Evolutionary conservation across 1,140 invertebrate species (phyloP), one percentile per base, ranked within the genome.

Genomic region (Macrostomum lignano): DNA sequence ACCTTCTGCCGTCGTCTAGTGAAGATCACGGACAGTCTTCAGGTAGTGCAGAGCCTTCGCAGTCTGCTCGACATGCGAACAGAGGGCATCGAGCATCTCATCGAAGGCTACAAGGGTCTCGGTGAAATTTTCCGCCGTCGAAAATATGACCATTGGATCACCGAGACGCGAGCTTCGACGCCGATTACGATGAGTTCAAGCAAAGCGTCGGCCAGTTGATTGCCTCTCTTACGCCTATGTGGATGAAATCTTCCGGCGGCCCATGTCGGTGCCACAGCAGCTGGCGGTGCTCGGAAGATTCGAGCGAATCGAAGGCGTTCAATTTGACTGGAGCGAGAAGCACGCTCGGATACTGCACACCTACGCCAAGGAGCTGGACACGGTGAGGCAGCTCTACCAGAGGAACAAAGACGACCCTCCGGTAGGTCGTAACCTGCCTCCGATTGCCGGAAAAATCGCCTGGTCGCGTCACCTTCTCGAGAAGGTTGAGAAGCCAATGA

Each of bases 61-160:
- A 46, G 46, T 5, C 39, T 58, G 7, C 39, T 42, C 2, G 44
- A 47, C 25, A 44, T 57, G 17, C 51, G 51, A 35, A 48, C 56
- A 25, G 56, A 59, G 39, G 56, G 56, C 14, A 47, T 58, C 31
- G 52, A 58, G n/a, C 40, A 43, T 17, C 49, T 56, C 29, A 41
- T 35, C 17, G 45, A 52, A 17, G 46, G 47, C 25, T 58, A 49
- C 22, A 54, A 53, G 38, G 50, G 48, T 21, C 64, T 72, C 34
- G 69, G 69, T 31, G 64, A 70, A 13, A 59, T 59, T 10, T 69
- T 76, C 0, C 75, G 72, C 9, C 72, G 69, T 4, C 79, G 77
- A 56, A 69, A 69, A 24, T 88, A 86, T 46, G 76, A 91, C 47
- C 82, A 47, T 54, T 86, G 6, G 77, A 88, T 52, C 75, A 82